These are phyloP conservation scores for Trissoscelio sp. DNA, from an alignment of 2,888 invertebrate species.

Conservation along the genomic window DNA sequence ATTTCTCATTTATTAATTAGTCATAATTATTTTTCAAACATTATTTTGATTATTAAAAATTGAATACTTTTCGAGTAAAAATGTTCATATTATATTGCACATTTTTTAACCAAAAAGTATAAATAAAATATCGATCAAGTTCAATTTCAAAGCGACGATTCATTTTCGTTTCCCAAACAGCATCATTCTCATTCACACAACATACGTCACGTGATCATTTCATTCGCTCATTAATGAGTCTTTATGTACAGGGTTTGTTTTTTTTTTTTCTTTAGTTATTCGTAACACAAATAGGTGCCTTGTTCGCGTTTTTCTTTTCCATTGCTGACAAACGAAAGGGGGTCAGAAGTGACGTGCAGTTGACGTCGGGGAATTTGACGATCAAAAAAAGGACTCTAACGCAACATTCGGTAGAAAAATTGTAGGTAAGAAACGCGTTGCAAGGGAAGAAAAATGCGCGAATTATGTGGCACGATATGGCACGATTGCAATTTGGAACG, in stretches of 20 bases:
- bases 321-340: neutral
- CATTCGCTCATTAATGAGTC: constrained; percentile 56
- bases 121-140: too few species aligned
- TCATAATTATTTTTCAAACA: too few species aligned
- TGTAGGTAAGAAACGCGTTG: constrained; percentile 7
- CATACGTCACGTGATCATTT: constrained; percentile 46
- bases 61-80: neutral
- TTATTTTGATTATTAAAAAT: neutral
- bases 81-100: neutral
- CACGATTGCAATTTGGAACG: constrained; percentile 70
- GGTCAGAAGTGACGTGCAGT: neutral
- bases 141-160: constrained; percentile 62
- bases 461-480: constrained; percentile 70
- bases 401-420: constrained; percentile 37
- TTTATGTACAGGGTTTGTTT: constrained; percentile 68
- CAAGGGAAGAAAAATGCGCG: constrained; percentile 39
- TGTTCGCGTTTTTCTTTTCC: constrained; percentile 55
- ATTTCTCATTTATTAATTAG: too few species aligned
- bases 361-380: neutral
- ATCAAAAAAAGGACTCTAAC: constrained; percentile 31
- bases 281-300: constrained; percentile 64
- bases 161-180: constrained; percentile 52
- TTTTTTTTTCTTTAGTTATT: constrained; percentile 49
- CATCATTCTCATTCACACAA: constrained; percentile 40
- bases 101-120: too few species aligned